Evolutionary conservation across 2,888 invertebrate genomes (phyloP).

Genomic region (Corbicula japonica): DNA sequence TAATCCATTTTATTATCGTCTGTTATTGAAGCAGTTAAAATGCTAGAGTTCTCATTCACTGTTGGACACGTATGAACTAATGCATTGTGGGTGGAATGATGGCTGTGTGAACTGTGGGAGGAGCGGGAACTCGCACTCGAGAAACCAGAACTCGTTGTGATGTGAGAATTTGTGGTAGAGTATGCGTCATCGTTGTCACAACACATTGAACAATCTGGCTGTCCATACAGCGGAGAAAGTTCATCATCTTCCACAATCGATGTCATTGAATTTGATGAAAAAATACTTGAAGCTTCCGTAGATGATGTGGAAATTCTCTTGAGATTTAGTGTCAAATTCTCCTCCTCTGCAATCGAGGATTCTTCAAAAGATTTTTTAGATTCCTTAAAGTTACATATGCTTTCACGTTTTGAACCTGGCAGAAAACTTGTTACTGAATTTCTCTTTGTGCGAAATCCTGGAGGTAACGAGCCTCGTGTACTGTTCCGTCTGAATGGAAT

Average conservation of each 20-base stretch:
- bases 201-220: constrained; percentile 58
- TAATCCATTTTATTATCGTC: constrained; percentile 67
- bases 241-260: constrained; percentile 72
- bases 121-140: constrained; percentile 53
- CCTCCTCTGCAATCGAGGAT: constrained; percentile 56
- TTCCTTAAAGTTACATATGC: constrained; percentile 66
- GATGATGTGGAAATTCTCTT: constrained; percentile 72
- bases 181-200: constrained; percentile 64
- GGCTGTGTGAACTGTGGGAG: constrained; percentile 50
- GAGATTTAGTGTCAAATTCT: constrained; percentile 64
- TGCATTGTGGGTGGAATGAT: constrained; percentile 42
- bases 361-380: constrained; percentile 69
- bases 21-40: constrained; percentile 65
- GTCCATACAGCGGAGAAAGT: constrained; percentile 49
- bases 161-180: constrained; percentile 58
- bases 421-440: constrained; percentile 63
- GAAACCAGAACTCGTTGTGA: constrained; percentile 57
- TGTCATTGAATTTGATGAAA: constrained; percentile 72
- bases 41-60: constrained; percentile 51
- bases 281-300: constrained; percentile 70
- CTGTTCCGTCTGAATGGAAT: constrained; percentile 72
- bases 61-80: constrained; percentile 35
- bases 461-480: constrained; percentile 66
- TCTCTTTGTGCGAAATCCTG: constrained; percentile 53
- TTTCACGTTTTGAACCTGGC: constrained; percentile 70